A percentile compares a stretch with the other conserved stretches of the same genome.
Conservation (phyloP, 2,888 invertebrate species). For the Embidobia sp. region DNA sequence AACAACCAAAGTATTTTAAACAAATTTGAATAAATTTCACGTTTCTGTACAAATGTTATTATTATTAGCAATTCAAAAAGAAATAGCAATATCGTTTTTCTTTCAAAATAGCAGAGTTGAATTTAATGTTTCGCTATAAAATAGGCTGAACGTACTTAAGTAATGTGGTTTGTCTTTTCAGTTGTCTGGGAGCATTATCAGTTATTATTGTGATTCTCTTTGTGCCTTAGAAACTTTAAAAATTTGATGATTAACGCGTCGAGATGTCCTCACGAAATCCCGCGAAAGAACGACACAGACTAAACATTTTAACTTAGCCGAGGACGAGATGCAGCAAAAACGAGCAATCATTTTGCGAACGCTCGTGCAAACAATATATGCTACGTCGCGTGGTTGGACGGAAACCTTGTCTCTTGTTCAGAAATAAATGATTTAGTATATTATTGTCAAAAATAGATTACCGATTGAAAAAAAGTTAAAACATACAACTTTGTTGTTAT, state of each 20-base stretch:
- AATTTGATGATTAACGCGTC: conserved; percentile 59
- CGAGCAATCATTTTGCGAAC: conserved; percentile 50
- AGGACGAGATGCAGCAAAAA: conserved; percentile 60
- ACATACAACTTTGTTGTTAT: no score
- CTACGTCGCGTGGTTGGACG: conserved; percentile 26
- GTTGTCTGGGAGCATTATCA: conserved; percentile 6
- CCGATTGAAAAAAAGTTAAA: no score
- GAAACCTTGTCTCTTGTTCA: no score
- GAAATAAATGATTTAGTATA: no score
- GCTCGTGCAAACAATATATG: conserved; percentile 60
- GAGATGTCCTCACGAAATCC: conserved; percentile 42
- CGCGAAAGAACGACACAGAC: conserved; percentile 67
- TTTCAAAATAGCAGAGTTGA: conserved; percentile 1
- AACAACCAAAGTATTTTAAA: no score
- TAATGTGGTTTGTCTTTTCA: conserved; percentile 7
- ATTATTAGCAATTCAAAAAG: no score
- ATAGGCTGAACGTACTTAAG: background rate
- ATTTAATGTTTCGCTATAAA: no score
- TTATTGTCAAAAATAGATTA: no score
- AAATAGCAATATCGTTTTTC: no score
- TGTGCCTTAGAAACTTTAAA: conserved; percentile 24
- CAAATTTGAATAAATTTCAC: no score
- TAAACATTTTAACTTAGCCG: conserved; percentile 73
- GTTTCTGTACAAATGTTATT: no score
- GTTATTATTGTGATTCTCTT: conserved; percentile 20